phyloP scores from a whole-genome alignment of 2,888 invertebrate genomes.

The Biston stratarius region DNA sequence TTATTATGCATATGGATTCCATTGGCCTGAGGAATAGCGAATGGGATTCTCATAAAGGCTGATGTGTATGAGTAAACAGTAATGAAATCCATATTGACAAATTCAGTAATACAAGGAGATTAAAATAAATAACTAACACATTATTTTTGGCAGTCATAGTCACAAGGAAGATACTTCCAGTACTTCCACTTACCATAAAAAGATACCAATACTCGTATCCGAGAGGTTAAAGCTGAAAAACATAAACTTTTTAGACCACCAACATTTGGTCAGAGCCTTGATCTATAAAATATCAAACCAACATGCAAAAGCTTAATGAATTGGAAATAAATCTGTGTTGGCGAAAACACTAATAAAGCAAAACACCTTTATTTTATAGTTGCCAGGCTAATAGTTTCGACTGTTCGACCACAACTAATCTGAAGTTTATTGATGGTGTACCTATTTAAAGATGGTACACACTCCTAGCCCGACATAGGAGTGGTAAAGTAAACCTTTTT shows the following conservation, averaged over 20 bases:
- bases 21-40: background rate
- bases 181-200: slow-evolving; percentile 85
- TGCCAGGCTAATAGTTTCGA: too few relatives aligned
- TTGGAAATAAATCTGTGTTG: slow-evolving; percentile 22
- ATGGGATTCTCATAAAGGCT: background rate
- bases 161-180: slow-evolving; percentile 75
- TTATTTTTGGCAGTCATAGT: slow-evolving; percentile 62
- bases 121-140: background rate
- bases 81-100: slow-evolving; percentile 13
- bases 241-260: slow-evolving; percentile 79
- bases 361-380: background rate
- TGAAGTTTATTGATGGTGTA: too few relatives aligned
- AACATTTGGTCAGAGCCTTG: slow-evolving; percentile 54
- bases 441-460: too few relatives aligned
- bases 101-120: background rate
- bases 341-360: background rate
- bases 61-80: slow-evolving; percentile 2
- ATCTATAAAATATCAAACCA: slow-evolving; percentile 48
- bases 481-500: too few relatives aligned
- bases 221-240: slow-evolving; percentile 84
- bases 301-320: slow-evolving; percentile 50
- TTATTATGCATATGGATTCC: slow-evolving; percentile 9
- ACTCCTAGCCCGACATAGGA: too few relatives aligned
- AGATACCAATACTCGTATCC: slow-evolving; percentile 82
- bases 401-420: too few relatives aligned